Percentiles rank a stretch among this genome's conserved stretches.
Evolutionary conservation across 2,888 invertebrate genomes (phyloP).

Genomic region (Heteromurus nitidus): DNA sequence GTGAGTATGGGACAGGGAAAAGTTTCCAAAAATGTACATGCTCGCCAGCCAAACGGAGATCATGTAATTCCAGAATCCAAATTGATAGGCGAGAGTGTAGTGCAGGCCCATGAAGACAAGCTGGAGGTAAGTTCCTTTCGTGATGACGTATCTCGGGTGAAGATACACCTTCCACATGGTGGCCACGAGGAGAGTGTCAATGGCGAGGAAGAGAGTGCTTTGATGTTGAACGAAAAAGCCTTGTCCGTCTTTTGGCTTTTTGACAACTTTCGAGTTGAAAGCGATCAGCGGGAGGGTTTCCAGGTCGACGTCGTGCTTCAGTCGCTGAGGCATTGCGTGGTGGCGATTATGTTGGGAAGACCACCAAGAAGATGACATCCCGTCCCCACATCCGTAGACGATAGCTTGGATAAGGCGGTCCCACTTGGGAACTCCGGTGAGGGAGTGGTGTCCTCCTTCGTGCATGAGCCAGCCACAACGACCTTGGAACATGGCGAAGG

Average conservation of each 20-base stretch:
- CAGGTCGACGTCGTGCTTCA: constrained; percentile 71
- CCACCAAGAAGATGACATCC: constrained; percentile 69
- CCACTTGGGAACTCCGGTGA: constrained; percentile 70
- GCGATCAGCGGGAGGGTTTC: constrained; percentile 72
- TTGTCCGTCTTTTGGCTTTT: constrained; percentile 68
- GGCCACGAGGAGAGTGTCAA: constrained; percentile 71
- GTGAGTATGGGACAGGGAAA: constrained; percentile 72
- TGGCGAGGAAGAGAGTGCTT: constrained; percentile 67
- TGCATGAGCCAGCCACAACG: constrained; percentile 70
- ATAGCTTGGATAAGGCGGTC: constrained; percentile 70
- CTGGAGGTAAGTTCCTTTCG: constrained; percentile 64
- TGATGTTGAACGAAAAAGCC: constrained; percentile 71
- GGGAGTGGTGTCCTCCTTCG: constrained; percentile 71
- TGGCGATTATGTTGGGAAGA: constrained; percentile 59
- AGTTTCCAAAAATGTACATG: constrained; percentile 73
- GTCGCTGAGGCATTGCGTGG: constrained; percentile 73
- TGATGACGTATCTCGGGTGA: constrained; percentile 70
- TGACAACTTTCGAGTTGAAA: constrained; percentile 70
- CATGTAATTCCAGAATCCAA: constrained; percentile 69
- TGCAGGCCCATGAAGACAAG: constrained; percentile 70
- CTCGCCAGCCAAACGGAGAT: constrained; percentile 71
- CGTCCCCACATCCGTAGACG: constrained; percentile 70
- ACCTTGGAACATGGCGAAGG: constrained; percentile 71
- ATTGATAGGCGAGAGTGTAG: constrained; percentile 68
- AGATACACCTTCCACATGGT: constrained; percentile 72